Conservation (phyloP, 1,140 invertebrate species). For the Delia radicum region DNA sequence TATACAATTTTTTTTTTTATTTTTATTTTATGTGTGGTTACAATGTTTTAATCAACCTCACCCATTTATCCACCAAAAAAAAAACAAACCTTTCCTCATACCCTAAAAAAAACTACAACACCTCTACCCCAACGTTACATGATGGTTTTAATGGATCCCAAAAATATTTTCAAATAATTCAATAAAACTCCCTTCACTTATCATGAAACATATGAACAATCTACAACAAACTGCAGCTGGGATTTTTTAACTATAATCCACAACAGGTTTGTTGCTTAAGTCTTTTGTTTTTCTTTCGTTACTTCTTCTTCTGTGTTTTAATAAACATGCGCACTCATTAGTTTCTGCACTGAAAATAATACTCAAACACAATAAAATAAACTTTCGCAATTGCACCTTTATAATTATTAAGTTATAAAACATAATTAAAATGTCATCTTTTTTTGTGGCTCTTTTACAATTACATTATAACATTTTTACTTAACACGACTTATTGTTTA, state of each 20-base stretch:
- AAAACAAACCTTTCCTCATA: neutral
- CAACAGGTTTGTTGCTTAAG: constrained; percentile 55
- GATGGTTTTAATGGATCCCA: neutral
- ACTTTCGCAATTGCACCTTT: constrained; percentile 21
- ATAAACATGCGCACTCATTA: constrained; percentile 13
- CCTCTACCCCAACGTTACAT: no score
- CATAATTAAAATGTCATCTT: constrained; percentile 19
- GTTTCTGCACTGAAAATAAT: constrained; percentile 26
- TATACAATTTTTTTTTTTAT: no score
- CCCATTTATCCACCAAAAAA: no score
- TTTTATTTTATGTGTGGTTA: no score
- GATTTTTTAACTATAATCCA: constrained; percentile 56
- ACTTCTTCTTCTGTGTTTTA: neutral
- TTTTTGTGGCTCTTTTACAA: neutral
- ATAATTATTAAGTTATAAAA: neutral
- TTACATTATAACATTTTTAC: neutral
- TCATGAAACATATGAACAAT: neutral
- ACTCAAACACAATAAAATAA: constrained; percentile 16
- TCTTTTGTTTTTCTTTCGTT: constrained; percentile 42
- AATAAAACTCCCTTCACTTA: neutral
- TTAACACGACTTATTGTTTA: neutral
- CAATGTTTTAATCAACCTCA: no score
- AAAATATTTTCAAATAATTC: no score
- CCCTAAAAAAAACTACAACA: no score
- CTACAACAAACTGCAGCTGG: constrained; percentile 39